Conservation (phyloP, 2,797 vertebrate species). For the Silurus lanzhouensis region DNA sequence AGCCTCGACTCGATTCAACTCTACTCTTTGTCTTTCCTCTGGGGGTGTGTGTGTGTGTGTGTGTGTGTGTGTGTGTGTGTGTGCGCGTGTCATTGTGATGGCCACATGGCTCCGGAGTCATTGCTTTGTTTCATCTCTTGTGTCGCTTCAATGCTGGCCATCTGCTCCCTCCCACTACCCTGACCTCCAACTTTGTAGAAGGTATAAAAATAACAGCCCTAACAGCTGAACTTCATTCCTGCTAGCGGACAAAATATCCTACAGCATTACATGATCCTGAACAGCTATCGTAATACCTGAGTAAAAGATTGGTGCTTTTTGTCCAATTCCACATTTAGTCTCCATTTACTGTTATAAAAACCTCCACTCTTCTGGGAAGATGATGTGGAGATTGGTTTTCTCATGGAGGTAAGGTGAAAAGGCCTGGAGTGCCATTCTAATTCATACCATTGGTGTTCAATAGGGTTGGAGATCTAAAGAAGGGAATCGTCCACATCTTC, state of each 20-base stretch:
- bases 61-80: not conserved
- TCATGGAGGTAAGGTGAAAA: no score
- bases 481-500: no score
- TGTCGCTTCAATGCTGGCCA: slow-evolving; percentile 42
- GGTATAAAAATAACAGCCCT: slow-evolving; percentile 24
- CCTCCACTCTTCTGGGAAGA: no score
- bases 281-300: no score
- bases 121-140: slow-evolving; percentile 46
- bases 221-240: slow-evolving; percentile 34
- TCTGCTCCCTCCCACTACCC: slow-evolving; percentile 43
- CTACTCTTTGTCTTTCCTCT: slow-evolving; percentile 11
- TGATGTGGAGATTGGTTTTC: no score
- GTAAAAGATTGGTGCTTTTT: no score
- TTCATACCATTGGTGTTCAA: no score
- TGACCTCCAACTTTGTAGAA: slow-evolving; percentile 39
- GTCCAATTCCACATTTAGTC: no score
- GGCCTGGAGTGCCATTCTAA: no score
- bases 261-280: no score
- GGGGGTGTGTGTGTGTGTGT: slow-evolving; percentile 9
- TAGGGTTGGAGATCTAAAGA: no score
- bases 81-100: slow-evolving; percentile 17
- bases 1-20: not conserved
- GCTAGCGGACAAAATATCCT: not conserved
- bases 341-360: no score
- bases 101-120: slow-evolving; percentile 38